Base-by-base conservation (phyloP, 1,140 invertebrate species). In the Apis cerana region DNA sequence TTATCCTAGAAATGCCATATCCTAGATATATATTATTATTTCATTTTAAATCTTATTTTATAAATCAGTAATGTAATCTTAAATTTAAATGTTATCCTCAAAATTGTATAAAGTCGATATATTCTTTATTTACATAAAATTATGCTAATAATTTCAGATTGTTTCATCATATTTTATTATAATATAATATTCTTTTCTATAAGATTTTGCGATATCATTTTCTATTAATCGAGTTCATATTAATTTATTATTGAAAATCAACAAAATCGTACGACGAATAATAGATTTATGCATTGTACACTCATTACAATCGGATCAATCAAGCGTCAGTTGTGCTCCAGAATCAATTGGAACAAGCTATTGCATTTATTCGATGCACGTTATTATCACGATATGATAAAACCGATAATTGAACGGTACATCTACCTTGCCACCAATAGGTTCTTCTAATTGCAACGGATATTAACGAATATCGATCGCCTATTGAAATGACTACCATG, bases 341-440 rank as follows among this genome's bases (percentile, higher is more conserved):
- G 82, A 69, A 64, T 76, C 78, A 85, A 87, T 88, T 70, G 69
- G 82, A 81, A 84, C 82, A 87, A 84, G 83, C 65, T 82, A 82
- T 80, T 84, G 80, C 74, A 79, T 65, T 84, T 85, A 76, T 88
- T 84, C 80, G 69, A 50, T 74, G 75, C 86, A 88, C 71, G 81
- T 89, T 81, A 88, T 89, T 89, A 89, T 77, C 78, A 62, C 69
- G 65, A 74, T 76, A 86, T 83, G 84, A 88, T 89, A 88, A 87
- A 88, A 87, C 87, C 87, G 81, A 88, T 88, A 86, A 86, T 86
- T 84, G 86, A 88, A 77, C 75, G 75, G 69, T 80, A 80, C 83
- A 69, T 88, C 75, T 80, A 75, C 76, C 65, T 83, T 71, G 80
- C 80, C 33, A 85, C 84, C 79, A 80, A 76, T 85, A 62, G 75